Evolutionary conservation across 2,113 vertebrate genomes (phyloP), one percentile per base, ranked within the genome.

Genomic region (Neolamprologus falcicula): DNA sequence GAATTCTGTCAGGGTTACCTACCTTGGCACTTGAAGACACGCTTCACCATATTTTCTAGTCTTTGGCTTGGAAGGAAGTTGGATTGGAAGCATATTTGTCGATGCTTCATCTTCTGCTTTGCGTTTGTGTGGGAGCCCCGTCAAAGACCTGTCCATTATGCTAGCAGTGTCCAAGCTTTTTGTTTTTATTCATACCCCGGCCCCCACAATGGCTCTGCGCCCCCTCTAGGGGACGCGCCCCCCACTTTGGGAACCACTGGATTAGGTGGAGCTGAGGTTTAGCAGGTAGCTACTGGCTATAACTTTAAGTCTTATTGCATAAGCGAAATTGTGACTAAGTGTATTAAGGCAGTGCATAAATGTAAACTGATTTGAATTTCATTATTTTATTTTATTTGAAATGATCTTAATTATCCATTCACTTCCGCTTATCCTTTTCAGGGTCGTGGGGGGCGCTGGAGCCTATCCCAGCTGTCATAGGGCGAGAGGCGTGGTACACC

Each of bases 201-300:
- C 13, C 55, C 55, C 55, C 55, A 59, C 55, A 28, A 28, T 59
- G 26, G 55, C 13, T 59, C 13, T 59, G 26, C 0, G 2, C 7
- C 13, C 55, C 13, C 24, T 59, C 13, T 59, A 59, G 55, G 55
- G 24, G 55, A 28, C 0, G 1, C 0, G 0, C 0, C 1, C 14
- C 2, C 7, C 26, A 31, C 14, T 31, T 59, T 59, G 55, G 7
- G 0, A 31, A 59, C 26, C 26, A 59, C 55, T 9, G 3, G 26
- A 59, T 59, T 31, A 59, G 14, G 8, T 26, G 37, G 37, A 0
- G 66, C 35, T 9, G n/a, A 10, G 7, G 37, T 14, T 42, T 42
- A 24, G 3, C 66, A 73, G 13, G n/a, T 19, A 68, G 63, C 1
- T 45, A 26, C 21, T 45, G 7, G 7, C 66, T 73, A 26, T 26